phyloP scores from a whole-genome alignment of 2,888 invertebrate species.

The Labia minor region DNA sequence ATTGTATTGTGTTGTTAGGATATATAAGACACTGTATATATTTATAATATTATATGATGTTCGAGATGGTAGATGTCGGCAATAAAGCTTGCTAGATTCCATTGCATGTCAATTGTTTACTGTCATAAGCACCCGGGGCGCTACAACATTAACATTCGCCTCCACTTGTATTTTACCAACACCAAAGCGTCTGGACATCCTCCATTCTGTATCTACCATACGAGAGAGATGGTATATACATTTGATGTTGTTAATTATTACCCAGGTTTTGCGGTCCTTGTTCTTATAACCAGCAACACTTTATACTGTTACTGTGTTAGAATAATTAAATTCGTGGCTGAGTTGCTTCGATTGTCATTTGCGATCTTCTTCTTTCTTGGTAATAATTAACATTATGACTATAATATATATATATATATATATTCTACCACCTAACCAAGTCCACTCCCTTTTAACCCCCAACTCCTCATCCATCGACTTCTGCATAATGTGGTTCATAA shows the following conservation, averaged over 20 bases:
- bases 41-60: too few species aligned
- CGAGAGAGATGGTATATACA: background rate
- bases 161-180: too few species aligned
- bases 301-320: background rate
- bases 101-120: constrained; percentile 13
- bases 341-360: background rate
- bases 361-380: background rate
- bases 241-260: constrained; percentile 5
- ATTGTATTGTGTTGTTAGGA: too few species aligned
- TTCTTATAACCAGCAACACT: background rate
- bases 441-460: too few species aligned
- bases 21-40: too few species aligned
- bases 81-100: background rate
- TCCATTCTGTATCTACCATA: background rate
- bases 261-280: background rate
- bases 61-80: background rate
- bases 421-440: too few species aligned
- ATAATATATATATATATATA: background rate
- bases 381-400: background rate
- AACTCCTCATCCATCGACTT: background rate
- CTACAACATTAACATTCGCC: background rate
- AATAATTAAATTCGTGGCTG: background rate
- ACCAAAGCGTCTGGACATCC: background rate
- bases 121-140: background rate
- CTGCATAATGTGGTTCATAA: constrained; percentile 13